A percentile compares a stretch with the other conserved stretches of the same genome.
Evolutionary conservation across 2,113 vertebrate genomes (phyloP).

Genomic region (Parus major): DNA sequence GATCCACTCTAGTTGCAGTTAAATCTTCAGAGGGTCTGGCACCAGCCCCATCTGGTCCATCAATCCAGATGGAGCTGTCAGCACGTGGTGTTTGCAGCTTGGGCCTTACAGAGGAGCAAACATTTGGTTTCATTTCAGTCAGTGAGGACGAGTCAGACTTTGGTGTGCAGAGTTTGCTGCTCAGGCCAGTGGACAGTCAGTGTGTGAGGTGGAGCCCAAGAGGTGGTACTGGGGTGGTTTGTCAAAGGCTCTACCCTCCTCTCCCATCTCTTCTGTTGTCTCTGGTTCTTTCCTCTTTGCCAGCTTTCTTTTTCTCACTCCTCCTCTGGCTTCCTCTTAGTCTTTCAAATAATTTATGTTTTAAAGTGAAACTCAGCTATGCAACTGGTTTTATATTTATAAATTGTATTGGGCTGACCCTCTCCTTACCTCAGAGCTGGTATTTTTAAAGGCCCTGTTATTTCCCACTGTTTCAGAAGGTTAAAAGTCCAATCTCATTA

Average conservation of each 20-base stretch:
- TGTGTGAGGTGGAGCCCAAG: neutral
- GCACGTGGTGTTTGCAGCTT: neutral
- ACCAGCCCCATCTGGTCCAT: neutral
- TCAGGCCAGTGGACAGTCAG: neutral
- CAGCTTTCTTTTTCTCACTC: neutral
- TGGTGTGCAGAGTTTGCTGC: neutral
- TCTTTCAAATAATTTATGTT: neutral
- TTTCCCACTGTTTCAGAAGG: constrained; percentile 49
- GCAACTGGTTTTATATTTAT: constrained; percentile 38
- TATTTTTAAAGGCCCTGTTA: constrained; percentile 63
- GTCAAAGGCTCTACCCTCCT: neutral
- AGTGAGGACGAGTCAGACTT: neutral
- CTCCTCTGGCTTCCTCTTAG: neutral
- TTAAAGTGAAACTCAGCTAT: constrained; percentile 35
- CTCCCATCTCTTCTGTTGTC: neutral
- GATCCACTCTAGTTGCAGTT: neutral
- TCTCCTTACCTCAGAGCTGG: constrained; percentile 59
- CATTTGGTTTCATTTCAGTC: neutral
- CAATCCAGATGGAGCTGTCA: neutral
- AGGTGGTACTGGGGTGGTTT: neutral
- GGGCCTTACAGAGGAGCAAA: neutral
- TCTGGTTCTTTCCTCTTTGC: neutral
- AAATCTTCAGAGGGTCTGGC: neutral
- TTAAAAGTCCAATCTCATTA: constrained; percentile 70
- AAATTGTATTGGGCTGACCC: constrained; percentile 57